These are phyloP conservation scores for Podarcis cretensis DNA, from an alignment of 2,113 vertebrate species.

Conservation along the genomic window DNA sequence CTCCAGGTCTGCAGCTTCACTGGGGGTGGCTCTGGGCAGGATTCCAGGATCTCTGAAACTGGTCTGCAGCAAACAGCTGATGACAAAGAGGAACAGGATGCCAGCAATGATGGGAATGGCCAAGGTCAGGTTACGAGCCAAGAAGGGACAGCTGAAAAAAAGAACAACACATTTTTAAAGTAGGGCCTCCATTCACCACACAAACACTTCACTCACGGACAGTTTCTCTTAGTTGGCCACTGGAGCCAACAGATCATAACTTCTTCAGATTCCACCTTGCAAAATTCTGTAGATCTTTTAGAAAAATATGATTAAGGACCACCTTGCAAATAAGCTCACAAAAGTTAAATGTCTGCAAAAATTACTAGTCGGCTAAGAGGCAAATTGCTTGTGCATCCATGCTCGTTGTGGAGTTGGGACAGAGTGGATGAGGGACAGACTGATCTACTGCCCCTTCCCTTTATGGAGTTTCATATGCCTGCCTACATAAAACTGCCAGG, in stretches of 20 bases:
- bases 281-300: neutral
- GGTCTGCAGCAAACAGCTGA: conserved; percentile 90
- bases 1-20: conserved; percentile 92
- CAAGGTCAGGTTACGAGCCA: conserved; percentile 86
- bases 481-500: neutral
- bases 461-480: neutral
- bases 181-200: neutral
- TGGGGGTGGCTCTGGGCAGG: conserved; percentile 91
- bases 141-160: conserved; percentile 88
- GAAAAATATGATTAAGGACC: neutral
- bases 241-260: neutral
- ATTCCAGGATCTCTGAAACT: conserved; percentile 96
- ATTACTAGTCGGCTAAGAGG: too few relatives aligned
- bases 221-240: neutral
- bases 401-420: too few relatives aligned
- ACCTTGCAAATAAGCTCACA: too few relatives aligned
- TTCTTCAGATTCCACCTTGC: neutral
- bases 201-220: neutral
- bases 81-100: conserved; percentile 90
- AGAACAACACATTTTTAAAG: conserved; percentile 14
- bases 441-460: neutral
- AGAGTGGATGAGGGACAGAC: too few relatives aligned
- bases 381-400: too few relatives aligned
- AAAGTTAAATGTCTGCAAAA: too few relatives aligned
- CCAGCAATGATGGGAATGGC: conserved; percentile 92